Base-by-base conservation (phyloP, 2,797 vertebrate genomes). In the Furcifer pardalis region DNA sequence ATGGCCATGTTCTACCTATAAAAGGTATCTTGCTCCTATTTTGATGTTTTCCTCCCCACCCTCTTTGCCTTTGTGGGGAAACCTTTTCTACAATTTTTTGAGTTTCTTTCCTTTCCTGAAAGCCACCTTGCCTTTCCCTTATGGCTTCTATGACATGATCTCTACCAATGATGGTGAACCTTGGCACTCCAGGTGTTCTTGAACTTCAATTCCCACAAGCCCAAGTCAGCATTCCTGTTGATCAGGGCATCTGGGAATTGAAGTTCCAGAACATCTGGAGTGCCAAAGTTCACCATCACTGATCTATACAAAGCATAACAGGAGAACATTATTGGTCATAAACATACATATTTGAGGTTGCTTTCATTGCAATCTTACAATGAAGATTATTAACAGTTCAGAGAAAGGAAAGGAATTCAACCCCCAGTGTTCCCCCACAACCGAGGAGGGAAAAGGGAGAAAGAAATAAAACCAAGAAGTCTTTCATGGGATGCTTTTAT, bases 271-370 rank as follows among this genome's bases (percentile, higher is more conserved):
- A n/a, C n/a, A n/a, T n/a, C n/a, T n/a, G n/a, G n/a, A n/a, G n/a
- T n/a, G n/a, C n/a, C n/a, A n/a, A n/a, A n/a, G n/a, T n/a, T n/a
- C n/a, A n/a, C n/a, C n/a, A n/a, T n/a, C n/a, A n/a, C n/a, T n/a
- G n/a, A n/a, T 94, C 94, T 92, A 94, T 94, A 92, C 87, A 86
- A 85, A 86, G 73, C 91, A 83, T 91, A 92, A 93, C 49, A 83
- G 89, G 91, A 77, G 86, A 91, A 91, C 92, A 87, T 85, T 80
- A 83, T 37, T 86, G 81, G 92, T 94, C 92, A 92, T 92, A 94
- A 94, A 93, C 93, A 95, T 90, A 91, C 88, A 94, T 92, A 89
- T 91, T 89, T 87, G 62, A 5, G 84, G 84, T 89, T 82, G 87
- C 87, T 89, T 89, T 89, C 84, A 86, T 87, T 89, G 84, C 87